Evolutionary conservation across 2,888 invertebrate genomes (phyloP).

Genomic region (Conops quadrifasciatus): DNA sequence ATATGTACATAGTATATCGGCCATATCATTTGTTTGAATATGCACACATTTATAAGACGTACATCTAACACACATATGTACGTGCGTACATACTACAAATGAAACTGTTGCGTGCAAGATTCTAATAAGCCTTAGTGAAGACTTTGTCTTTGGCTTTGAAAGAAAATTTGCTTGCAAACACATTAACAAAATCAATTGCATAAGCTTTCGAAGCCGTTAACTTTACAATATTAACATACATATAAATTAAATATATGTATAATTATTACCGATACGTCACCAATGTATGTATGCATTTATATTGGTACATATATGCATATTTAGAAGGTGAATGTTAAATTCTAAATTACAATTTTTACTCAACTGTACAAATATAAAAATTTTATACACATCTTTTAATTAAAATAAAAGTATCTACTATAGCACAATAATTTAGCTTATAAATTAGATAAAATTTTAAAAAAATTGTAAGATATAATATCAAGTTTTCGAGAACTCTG

Average conservation of each 20-base stretch:
- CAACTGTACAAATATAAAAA: neutral
- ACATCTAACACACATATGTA: neutral
- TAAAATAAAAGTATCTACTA: neutral
- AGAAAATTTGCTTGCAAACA: conserved; percentile 10
- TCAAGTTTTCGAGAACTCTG: neutral
- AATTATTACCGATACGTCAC: neutral
- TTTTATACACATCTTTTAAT: too few relatives aligned
- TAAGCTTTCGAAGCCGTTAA: conserved; percentile 20
- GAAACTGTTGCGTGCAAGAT: conserved; percentile 20
- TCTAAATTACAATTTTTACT: conserved; percentile 8
- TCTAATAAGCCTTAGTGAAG: neutral
- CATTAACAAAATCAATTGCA: conserved; percentile 27
- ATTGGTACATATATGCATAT: neutral
- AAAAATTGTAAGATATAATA: neutral
- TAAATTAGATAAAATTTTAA: neutral
- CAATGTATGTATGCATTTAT: neutral
- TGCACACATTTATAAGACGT: too few relatives aligned
- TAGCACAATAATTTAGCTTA: neutral
- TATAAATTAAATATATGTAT: neutral
- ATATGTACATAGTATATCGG: neutral
- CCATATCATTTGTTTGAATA: conserved; percentile 16
- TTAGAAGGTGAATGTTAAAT: neutral
- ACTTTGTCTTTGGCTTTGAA: neutral
- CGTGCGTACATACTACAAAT: neutral
- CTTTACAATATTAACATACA: neutral